Evolutionary conservation across 1,140 invertebrate species (phyloP).

Genomic region (Papilio aristodemus): DNA sequence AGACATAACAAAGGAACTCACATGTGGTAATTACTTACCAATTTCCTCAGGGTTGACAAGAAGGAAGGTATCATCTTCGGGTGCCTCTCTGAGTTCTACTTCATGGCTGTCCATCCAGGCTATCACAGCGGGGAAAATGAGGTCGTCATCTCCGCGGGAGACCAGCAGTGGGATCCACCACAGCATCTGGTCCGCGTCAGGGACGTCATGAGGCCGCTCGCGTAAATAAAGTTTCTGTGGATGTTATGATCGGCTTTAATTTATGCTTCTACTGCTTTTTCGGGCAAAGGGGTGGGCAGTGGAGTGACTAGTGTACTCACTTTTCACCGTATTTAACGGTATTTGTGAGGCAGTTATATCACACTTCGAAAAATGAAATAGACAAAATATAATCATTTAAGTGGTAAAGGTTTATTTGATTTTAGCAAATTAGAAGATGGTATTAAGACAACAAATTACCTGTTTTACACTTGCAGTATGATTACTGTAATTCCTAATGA

Average conservation of each 20-base stretch:
- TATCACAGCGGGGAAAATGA: constrained; percentile 77
- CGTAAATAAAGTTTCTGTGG: constrained; percentile 84
- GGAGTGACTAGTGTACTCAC: no score
- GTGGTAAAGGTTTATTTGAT: no score
- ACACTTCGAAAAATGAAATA: no score
- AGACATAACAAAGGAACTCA: not conserved
- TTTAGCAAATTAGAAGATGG: constrained; percentile 20
- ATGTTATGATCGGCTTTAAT: no score
- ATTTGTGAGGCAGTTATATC: no score
- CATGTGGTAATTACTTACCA: constrained; percentile 67
- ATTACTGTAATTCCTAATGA: constrained; percentile 85
- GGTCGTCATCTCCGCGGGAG: constrained; percentile 80
- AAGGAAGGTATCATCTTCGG: constrained; percentile 82
- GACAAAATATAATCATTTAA: constrained; percentile 23
- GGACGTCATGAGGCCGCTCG: constrained; percentile 84
- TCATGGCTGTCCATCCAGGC: constrained; percentile 84
- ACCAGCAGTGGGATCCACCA: constrained; percentile 87
- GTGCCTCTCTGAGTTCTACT: constrained; percentile 77
- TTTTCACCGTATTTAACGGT: no score
- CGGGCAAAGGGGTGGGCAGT: no score
- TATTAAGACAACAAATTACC: no score
- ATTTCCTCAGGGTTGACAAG: constrained; percentile 91
- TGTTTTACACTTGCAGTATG: constrained; percentile 84
- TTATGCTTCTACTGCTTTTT: no score
- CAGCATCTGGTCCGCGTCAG: constrained; percentile 82